Conservation (phyloP, 2,113 vertebrate species). For the Caracal caracal region DNA sequence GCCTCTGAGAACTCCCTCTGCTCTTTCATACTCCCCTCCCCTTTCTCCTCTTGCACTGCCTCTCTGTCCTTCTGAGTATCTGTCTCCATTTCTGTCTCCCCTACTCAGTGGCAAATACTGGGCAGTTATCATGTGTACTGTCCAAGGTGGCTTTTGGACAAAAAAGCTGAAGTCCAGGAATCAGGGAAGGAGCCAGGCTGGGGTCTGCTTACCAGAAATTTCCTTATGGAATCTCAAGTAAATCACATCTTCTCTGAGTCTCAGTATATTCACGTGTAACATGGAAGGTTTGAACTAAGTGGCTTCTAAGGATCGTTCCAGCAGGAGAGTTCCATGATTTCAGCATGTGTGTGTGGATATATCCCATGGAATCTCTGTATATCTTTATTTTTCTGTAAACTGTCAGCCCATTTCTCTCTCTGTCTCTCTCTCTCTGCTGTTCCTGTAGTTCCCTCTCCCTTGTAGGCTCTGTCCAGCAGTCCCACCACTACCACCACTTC, state of each 20-base stretch:
- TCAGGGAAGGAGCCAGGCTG: neutral
- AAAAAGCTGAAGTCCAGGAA: neutral
- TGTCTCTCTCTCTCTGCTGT: neutral
- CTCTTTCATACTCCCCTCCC: neutral
- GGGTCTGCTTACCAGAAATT: constrained; percentile 2
- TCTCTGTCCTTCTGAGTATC: neutral
- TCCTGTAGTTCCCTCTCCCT: neutral
- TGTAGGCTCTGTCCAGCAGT: neutral
- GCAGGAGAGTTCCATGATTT: neutral
- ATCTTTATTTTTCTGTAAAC: neutral
- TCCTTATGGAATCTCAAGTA: neutral
- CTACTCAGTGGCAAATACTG: neutral
- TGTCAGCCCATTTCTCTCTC: neutral
- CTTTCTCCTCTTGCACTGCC: neutral
- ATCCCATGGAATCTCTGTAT: neutral
- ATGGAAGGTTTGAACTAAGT: neutral
- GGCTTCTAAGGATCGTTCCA: neutral
- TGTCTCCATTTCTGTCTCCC: neutral
- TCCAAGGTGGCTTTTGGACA: neutral
- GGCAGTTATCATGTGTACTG: neutral
- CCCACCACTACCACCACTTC: neutral
- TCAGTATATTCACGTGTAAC: neutral
- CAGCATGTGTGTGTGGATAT: neutral
- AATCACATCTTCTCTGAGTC: constrained; percentile 13
- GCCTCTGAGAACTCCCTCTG: neutral